These are phyloP conservation scores for Aldabrachelys gigantea DNA, from an alignment of 2,113 vertebrate species.

Conservation along the genomic window DNA sequence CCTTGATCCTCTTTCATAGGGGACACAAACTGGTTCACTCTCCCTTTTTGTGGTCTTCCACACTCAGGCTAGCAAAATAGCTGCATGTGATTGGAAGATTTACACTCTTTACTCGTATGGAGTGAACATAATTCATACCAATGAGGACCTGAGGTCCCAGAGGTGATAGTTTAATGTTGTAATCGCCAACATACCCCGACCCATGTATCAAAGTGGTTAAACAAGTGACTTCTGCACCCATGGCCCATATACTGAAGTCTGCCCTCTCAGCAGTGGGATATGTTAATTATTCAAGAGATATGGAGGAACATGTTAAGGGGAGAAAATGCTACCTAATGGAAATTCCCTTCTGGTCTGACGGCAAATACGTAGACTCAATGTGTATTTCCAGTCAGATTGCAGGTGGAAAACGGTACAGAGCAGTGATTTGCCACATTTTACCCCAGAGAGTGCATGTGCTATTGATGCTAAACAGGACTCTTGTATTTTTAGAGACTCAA, in stretches of 20 bases:
- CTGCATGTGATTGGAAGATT: neutral
- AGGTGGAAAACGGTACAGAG: neutral
- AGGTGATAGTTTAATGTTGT: neutral
- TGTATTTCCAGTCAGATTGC: neutral
- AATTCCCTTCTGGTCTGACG: accelerated
- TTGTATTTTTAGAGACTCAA: neutral
- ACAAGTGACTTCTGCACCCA: neutral
- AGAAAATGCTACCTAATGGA: accelerated
- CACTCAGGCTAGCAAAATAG: neutral
- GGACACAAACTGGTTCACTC: neutral
- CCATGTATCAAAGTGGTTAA: neutral
- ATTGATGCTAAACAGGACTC: neutral
- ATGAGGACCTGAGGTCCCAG: neutral
- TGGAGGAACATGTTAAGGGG: neutral
- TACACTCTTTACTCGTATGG: neutral
- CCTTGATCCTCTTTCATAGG: neutral
- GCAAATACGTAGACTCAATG: neutral
- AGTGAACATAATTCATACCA: neutral
- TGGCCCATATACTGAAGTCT: too few species aligned
- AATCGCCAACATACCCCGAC: neutral
- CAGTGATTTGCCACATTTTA: neutral
- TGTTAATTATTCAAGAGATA: neutral
- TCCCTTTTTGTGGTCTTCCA: neutral
- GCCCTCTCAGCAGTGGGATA: accelerated
- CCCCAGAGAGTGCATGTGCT: neutral